Evolutionary conservation across 2,113 vertebrate species (phyloP).

Genomic region (Perca flavescens): DNA sequence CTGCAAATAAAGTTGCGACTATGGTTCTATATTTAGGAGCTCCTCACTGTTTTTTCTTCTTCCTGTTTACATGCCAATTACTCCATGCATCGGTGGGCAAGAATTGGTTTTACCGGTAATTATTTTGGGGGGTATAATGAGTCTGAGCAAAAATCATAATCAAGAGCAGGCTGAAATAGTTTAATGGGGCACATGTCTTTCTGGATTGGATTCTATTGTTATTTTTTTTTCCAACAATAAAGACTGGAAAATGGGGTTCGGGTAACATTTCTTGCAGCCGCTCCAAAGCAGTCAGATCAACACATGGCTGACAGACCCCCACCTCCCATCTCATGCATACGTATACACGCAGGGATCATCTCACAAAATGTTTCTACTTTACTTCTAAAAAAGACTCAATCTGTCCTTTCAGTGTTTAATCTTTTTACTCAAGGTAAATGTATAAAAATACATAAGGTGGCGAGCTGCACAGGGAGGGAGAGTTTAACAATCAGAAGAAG

Average conservation of each 20-base stretch:
- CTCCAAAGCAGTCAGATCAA: constrained; percentile 60
- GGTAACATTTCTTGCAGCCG: constrained; percentile 54
- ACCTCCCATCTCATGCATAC: constrained; percentile 42
- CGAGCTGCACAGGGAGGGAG: constrained; percentile 26
- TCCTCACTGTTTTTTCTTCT: background rate
- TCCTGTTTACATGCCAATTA: constrained; percentile 71
- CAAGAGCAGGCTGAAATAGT: constrained; percentile 49
- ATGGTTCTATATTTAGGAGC: constrained; percentile 68
- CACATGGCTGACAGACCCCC: constrained; percentile 77
- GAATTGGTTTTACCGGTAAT: constrained; percentile 71
- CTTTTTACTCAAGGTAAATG: background rate
- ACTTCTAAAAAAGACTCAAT: constrained; percentile 5
- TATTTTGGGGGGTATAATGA: constrained; percentile 72
- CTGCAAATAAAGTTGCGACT: constrained; percentile 58
- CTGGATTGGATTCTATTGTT: constrained; percentile 30
- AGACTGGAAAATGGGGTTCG: constrained; percentile 42
- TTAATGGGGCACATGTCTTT: constrained; percentile 33
- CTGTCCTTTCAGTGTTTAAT: background rate
- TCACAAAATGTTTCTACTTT: constrained; percentile 42
- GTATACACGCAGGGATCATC: constrained; percentile 28
- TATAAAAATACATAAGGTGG: constrained; percentile 20
- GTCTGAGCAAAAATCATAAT: constrained; percentile 61
- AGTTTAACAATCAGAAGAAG: constrained; percentile 23
- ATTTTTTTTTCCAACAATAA: constrained; percentile 33
- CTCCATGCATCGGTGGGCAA: constrained; percentile 61